Conservation (phyloP, 2,113 vertebrate species). For the Burhinus oedicnemus region DNA sequence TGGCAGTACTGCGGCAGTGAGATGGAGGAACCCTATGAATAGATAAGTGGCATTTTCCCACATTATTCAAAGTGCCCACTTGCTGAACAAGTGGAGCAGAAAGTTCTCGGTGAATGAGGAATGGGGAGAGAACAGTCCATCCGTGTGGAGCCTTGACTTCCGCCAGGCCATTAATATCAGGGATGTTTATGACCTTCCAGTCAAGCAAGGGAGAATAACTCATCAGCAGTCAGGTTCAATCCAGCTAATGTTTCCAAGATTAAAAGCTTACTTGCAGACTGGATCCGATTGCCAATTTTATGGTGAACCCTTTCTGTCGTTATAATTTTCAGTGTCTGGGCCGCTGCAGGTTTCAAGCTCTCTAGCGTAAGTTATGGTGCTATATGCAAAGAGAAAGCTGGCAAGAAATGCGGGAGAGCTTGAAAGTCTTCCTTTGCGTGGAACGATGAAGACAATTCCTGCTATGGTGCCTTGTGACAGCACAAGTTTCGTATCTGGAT, state of each 20-base stretch:
- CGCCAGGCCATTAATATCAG: slow-evolving; percentile 15
- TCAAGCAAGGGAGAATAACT: slow-evolving; percentile 43
- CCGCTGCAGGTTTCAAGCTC: neutral
- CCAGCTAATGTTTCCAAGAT: neutral
- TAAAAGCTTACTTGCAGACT: neutral
- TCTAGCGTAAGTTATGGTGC: neutral
- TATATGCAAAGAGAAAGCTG: neutral
- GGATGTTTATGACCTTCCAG: slow-evolving; percentile 48
- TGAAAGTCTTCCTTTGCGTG: neutral
- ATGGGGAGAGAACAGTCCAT: slow-evolving; percentile 18
- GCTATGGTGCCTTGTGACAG: neutral
- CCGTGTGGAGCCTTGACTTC: slow-evolving; percentile 20
- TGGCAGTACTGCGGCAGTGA: neutral
- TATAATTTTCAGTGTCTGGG: neutral
- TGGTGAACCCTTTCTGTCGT: neutral
- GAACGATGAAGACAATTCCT: neutral
- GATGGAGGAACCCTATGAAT: neutral
- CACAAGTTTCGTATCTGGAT: neutral
- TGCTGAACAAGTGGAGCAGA: slow-evolving; percentile 55
- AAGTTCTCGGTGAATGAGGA: slow-evolving; percentile 30
- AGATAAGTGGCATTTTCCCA: slow-evolving; percentile 39
- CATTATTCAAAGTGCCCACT: slow-evolving; percentile 37
- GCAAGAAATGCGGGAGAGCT: neutral
- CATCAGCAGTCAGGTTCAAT: slow-evolving; percentile 29
- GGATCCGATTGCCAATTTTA: neutral